phyloP scores from a whole-genome alignment of 92 coral and sea anemone species.

The Epizoanthus scotinus region DNA sequence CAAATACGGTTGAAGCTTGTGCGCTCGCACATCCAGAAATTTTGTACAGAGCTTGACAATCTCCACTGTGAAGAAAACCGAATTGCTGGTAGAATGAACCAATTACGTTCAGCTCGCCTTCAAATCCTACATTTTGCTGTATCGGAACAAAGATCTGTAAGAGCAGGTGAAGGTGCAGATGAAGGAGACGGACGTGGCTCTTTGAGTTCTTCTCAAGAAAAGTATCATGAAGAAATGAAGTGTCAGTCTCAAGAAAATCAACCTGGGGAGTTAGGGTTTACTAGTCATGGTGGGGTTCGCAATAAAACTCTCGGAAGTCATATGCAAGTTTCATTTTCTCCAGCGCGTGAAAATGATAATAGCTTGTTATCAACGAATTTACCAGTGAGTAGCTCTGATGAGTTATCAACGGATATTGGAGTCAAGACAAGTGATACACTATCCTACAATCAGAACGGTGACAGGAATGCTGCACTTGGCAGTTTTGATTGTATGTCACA shows the following conservation, averaged over 20 bases:
- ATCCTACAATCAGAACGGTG: not conserved
- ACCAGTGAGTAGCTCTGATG: not conserved
- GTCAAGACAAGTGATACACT: not conserved
- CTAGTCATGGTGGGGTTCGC: not conserved
- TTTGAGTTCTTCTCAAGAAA: not conserved
- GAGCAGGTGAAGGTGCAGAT: not conserved
- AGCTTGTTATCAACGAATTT: not conserved
- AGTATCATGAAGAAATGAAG: not conserved
- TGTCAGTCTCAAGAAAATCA: not conserved
- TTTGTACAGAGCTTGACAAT: conserved; percentile 81
- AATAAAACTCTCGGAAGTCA: not conserved
- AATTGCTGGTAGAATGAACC: conserved; percentile 70
- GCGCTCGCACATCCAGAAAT: conserved; percentile 76
- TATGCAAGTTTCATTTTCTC: not conserved
- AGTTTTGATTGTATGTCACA: not conserved
- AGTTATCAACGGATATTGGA: not conserved
- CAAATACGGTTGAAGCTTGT: conserved; percentile 71
- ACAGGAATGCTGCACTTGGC: not conserved
- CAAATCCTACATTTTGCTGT: conserved; percentile 79
- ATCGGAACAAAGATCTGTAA: conserved; percentile 22
- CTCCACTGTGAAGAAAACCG: conserved; percentile 80
- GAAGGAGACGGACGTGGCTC: not conserved
- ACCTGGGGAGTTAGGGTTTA: not conserved
- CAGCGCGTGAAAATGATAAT: not conserved
- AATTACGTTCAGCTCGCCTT: conserved; percentile 66